Conservation (phyloP, 1,140 invertebrate species). For the Globodera ellingtonae region DNA sequence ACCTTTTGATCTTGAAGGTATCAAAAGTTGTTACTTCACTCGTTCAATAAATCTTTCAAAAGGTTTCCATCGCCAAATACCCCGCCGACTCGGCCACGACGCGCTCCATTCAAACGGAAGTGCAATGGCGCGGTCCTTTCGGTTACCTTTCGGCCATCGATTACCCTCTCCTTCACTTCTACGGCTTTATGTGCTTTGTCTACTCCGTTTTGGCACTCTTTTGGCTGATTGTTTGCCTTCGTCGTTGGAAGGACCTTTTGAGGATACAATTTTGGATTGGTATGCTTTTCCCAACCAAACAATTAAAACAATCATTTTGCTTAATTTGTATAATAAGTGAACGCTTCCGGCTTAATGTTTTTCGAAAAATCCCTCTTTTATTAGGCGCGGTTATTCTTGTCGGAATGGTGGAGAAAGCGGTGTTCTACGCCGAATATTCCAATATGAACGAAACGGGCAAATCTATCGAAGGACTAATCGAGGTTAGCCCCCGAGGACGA, state of each 20-base stretch:
- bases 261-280: conserved; percentile 90
- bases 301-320: neutral
- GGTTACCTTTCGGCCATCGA: conserved; percentile 63
- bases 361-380: conserved; percentile 20
- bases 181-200: conserved; percentile 83
- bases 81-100: conserved; percentile 9
- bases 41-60: neutral
- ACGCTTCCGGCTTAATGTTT: too few species aligned
- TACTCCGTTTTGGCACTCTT: conserved; percentile 80
- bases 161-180: conserved; percentile 72
- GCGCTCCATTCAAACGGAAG: conserved; percentile 53
- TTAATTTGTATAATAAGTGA: neutral
- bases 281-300: conserved; percentile 15
- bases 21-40: too few species aligned
- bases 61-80: conserved; percentile 39
- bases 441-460: conserved; percentile 77
- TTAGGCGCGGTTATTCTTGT: conserved; percentile 56
- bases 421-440: conserved; percentile 86
- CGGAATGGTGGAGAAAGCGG: conserved; percentile 73
- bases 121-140: conserved; percentile 63
- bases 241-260: conserved; percentile 82
- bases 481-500: conserved; percentile 29
- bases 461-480: conserved; percentile 67
- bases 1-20: conserved; percentile 59
- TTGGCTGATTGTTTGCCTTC: conserved; percentile 81